Evolutionary conservation across 2,113 vertebrate genomes (phyloP).

Genomic region (Zosterops borbonicus): DNA sequence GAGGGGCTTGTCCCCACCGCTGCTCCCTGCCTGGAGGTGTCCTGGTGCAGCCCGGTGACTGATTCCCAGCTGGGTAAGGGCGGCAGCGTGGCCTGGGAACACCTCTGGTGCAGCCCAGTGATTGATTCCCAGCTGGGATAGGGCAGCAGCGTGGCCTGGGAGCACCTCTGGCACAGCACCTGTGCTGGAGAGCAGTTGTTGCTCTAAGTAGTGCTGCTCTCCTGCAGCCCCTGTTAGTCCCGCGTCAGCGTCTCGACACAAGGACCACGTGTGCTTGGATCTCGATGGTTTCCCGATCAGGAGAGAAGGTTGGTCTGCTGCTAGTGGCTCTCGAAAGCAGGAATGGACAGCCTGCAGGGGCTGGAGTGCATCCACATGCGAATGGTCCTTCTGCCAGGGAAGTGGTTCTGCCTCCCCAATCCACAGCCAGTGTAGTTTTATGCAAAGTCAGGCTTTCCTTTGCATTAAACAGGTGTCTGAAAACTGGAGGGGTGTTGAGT

Average conservation of each 20-base stretch:
- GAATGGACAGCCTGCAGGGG: not conserved
- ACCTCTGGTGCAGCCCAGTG: not conserved
- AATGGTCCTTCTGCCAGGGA: not conserved
- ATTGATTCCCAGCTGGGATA: rapidly evolving
- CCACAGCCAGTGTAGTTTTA: rapidly evolving
- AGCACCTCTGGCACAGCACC: rapidly evolving
- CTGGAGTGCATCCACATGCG: rapidly evolving
- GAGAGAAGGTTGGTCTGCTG: not conserved
- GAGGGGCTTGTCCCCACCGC: rapidly evolving
- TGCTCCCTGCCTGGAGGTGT: not conserved
- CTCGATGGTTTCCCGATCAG: not conserved
- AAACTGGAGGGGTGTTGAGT: not conserved
- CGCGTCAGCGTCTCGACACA: rapidly evolving
- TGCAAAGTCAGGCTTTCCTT: not conserved
- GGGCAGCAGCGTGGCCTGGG: not conserved
- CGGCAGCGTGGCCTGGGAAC: not conserved
- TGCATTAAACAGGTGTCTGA: rapidly evolving
- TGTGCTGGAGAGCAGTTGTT: not conserved
- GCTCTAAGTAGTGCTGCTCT: not conserved
- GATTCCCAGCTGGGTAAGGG: rapidly evolving
- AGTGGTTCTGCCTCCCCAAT: not conserved
- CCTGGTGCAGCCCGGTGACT: rapidly evolving
- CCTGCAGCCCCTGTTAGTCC: rapidly evolving
- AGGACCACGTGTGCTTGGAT: rapidly evolving
- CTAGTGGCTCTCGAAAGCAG: rapidly evolving